Evolutionary conservation across 2,888 invertebrate genomes (phyloP).

Genomic region (Ceriagrion tenellum): DNA sequence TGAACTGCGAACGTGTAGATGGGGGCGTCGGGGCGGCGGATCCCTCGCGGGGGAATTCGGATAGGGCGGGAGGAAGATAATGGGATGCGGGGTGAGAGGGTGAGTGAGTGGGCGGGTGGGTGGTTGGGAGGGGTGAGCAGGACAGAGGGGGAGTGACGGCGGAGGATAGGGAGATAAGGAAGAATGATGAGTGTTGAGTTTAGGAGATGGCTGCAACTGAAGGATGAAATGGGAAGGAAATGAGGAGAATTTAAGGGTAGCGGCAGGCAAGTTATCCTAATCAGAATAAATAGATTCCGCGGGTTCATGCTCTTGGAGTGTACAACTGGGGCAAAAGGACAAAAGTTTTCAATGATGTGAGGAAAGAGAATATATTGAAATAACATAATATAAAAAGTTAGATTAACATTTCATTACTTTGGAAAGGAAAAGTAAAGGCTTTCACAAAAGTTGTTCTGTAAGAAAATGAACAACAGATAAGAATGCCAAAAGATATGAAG

Average conservation of each 20-base stretch:
- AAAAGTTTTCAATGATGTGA: neutral
- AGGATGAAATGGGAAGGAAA: neutral
- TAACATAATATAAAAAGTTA: neutral
- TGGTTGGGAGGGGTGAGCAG: neutral
- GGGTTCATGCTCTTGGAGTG: neutral
- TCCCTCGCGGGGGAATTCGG: neutral
- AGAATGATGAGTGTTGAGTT: neutral
- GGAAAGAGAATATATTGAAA: neutral
- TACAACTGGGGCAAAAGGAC: neutral
- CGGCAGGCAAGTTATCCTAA: neutral
- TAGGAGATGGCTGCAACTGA: neutral
- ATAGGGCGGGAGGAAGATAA: neutral
- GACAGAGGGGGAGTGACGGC: neutral
- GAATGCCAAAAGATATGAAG: neutral
- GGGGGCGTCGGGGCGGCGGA: neutral
- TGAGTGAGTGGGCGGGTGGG: too few relatives aligned
- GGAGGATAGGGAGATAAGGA: slow-evolving; percentile 15
- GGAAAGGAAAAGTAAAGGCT: neutral
- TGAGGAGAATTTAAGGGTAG: neutral
- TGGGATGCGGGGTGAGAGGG: neutral
- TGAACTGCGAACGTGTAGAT: neutral
- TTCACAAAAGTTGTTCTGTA: neutral
- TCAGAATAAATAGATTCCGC: neutral
- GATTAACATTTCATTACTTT: neutral
- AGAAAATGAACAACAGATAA: neutral